Base-by-base conservation (phyloP, 2,888 invertebrate genomes). In the Polymixis flavicincta region DNA sequence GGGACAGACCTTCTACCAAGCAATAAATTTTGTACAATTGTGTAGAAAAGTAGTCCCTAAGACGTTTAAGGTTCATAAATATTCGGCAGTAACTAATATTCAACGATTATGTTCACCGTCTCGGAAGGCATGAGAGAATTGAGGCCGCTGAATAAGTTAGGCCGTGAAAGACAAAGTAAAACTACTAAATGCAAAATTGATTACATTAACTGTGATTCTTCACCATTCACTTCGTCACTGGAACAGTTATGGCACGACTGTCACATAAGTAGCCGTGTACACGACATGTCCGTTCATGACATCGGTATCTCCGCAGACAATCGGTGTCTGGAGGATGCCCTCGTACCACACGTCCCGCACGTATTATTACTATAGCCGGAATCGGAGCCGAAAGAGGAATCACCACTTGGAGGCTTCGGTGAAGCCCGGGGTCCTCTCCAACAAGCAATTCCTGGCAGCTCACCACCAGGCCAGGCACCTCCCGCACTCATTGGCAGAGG, bases 291-390 rank as follows among this genome's bases (percentile, higher is more conserved):
- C 50, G 88, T 95, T 96, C 96, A 96, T 92, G 96, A 96, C 95
- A 96, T 94, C 52, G 96, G 96, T 79, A 96, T 96, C 92, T 96
- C 96, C 2, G 96, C 96, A 80, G 96, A 96, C 80, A 96, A 84
- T 59, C 96, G 93, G 90, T 96, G 96, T 78, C 96, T 92, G 19
- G 96, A 97, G 6, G 97, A 97, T 7, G 97, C 97, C 70, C 97
- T 94, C 2, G 97, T 97, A 19, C 97, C 97, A 81, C 97, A 97
- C 0, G 98, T 98, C 2, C 97, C 97, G 82, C 97, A 97, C 8
- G 98, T 98, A 89, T 98, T 98, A 93, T 98, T 98, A 93, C 98
- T 98, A 94, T 98, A 98, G 17, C 98, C 98, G 64, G 98, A 98
- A 94, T 98, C 98, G 14, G 98, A 98, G 50, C 98, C 98, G 85